Percentiles rank a stretch among this genome's conserved stretches.
Evolutionary conservation across 2,888 invertebrate genomes (phyloP).

Genomic region (Ormyrus labotus): DNA sequence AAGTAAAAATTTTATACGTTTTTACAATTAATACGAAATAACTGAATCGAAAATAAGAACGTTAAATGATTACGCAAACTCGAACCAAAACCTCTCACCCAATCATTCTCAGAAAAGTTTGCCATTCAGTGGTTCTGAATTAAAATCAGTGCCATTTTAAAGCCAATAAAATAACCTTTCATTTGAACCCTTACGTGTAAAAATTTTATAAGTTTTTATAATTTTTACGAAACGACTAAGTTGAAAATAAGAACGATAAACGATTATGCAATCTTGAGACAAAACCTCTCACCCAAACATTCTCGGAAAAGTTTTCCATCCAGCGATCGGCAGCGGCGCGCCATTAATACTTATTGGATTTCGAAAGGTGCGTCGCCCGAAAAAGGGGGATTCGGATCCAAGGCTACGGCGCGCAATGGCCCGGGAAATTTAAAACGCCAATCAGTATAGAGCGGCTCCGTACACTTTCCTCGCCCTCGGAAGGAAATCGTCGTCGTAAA

Average conservation of each 20-base stretch:
- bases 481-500: constrained; percentile 67
- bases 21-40: too few relatives aligned
- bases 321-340: too few relatives aligned
- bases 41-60: neutral
- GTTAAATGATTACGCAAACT: too few relatives aligned
- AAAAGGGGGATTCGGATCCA: constrained; percentile 2
- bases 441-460: constrained; percentile 68
- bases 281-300: neutral
- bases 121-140: neutral
- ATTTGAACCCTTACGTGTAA: too few relatives aligned
- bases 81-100: neutral
- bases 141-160: too few relatives aligned
- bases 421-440: constrained; percentile 72
- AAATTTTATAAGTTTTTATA: too few relatives aligned
- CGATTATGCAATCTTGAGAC: neutral
- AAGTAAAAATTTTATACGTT: too few relatives aligned
- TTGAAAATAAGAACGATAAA: neutral
- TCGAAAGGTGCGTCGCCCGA: constrained; percentile 4
- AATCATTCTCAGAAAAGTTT: constrained; percentile 1
- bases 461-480: constrained; percentile 61
- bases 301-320: constrained; percentile 3
- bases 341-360: constrained; percentile 48
- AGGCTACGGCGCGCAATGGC: constrained; percentile 64
- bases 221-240: too few relatives aligned
- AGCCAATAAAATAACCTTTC: too few relatives aligned